Base-by-base conservation (phyloP, 2,888 invertebrate species). In the Anagyrus pseudococci region DNA sequence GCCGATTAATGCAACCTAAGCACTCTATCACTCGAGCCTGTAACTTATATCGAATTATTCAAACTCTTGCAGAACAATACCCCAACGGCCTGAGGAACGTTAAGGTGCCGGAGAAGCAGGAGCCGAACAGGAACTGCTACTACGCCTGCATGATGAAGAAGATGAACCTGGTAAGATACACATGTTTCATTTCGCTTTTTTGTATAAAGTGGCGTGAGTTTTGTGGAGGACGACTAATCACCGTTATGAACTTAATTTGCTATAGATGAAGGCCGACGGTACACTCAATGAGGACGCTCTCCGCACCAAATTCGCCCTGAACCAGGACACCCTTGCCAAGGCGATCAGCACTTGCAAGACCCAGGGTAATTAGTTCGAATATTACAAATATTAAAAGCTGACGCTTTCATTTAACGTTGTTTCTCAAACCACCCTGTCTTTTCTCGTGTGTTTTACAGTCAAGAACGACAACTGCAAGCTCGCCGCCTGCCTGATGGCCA, bases 91-190 rank as follows among this genome's bases (percentile, higher is more conserved):
- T 66, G 44, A 66, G 62, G 44, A 62, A 66, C 33, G 53, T 22
- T 37, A 59, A 62, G 13, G 53, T 66, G 2, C 49, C 62, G 4
- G 59, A 66, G 49, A 55, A 66, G n/a, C 56, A 57, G 41, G 62
- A 66, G 37, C 55, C 56, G 48, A 59, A 62, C 52, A 62, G 20
- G 25, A 59, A 66, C 48, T 73, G 73, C 62, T 73, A 71, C 64
- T 64, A 65, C 53, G 63, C 69, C 10, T 73, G 73, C 58, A 62
- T 73, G 56, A 60, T 72, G 67, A 72, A 70, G 61, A 70, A 68
- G 17, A 68, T 72, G 62, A 67, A 67, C 61, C 62, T 73, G 58
- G 73, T 72, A 58, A 67, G 65, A 67, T 41, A 4, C 1, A 7
- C 1, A 20, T 22, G 22, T 1, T 44, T 4, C 8, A 22, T 33